phyloP scores from a whole-genome alignment of 2,888 invertebrate species.

The Cheilosia variabilis region DNA sequence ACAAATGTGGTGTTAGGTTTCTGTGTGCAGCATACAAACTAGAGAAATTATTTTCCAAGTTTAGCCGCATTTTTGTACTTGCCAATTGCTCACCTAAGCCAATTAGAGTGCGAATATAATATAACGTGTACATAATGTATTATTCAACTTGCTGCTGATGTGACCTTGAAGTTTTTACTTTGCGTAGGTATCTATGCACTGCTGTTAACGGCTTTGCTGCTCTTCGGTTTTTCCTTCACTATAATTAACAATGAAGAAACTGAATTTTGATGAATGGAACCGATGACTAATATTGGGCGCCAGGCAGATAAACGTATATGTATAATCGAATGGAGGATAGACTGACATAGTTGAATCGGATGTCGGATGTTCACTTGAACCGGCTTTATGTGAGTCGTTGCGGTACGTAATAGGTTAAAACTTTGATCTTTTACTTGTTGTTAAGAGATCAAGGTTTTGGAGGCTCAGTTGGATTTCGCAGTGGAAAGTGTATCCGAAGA shows the following conservation, averaged over 20 bases:
- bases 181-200: constrained; percentile 33
- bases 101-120: neutral
- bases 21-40: no score
- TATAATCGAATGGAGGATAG: neutral
- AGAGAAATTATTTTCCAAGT: no score
- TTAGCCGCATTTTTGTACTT: no score
- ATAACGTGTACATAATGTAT: constrained; percentile 28
- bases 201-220: constrained; percentile 48
- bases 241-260: constrained; percentile 33
- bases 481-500: no score
- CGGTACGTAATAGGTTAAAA: no score
- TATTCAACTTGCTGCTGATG: constrained; percentile 30
- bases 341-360: neutral
- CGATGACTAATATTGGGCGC: constrained; percentile 56
- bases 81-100: no score
- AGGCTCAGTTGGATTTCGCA: no score
- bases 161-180: constrained; percentile 53
- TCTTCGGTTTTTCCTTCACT: constrained; percentile 8
- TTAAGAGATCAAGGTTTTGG: no score
- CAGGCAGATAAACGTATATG: neutral
- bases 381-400: no score
- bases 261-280: constrained; percentile 60
- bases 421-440: no score
- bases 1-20: no score
- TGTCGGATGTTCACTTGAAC: neutral